Conservation (phyloP, 2,888 invertebrate species). For the Embidobia sp. region DNA sequence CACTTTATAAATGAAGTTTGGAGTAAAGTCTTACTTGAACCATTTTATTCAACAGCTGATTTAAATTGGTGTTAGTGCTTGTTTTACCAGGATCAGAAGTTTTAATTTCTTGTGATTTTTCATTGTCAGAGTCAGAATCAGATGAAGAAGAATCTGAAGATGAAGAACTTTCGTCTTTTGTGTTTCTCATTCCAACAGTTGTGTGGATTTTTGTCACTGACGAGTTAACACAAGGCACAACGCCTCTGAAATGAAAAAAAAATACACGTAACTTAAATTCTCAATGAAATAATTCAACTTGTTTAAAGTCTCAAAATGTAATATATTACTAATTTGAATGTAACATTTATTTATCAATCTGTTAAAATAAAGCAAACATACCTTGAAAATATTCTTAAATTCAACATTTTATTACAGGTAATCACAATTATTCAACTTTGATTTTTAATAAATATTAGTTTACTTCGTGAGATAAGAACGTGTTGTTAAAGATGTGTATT, state of each 20-base stretch:
- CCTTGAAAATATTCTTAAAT: slow-evolving; percentile 27
- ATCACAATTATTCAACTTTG: not conserved
- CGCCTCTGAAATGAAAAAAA: no score
- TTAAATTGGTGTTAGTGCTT: not conserved
- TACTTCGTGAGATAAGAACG: not conserved
- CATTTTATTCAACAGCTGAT: slow-evolving; percentile 57
- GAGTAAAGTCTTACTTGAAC: slow-evolving; percentile 52
- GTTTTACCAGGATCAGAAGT: not conserved
- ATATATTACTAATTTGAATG: not conserved
- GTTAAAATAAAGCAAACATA: no score
- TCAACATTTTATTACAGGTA: slow-evolving; percentile 11
- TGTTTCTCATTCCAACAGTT: not conserved
- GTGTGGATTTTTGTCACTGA: no score
- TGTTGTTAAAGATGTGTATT: no score
- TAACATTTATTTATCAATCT: no score
- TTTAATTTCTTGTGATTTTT: slow-evolving; percentile 36
- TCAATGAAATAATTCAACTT: no score
- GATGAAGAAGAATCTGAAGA: slow-evolving; percentile 36
- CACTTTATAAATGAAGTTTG: no score
- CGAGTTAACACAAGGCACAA: no score
- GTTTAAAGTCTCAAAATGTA: no score
- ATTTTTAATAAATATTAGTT: slow-evolving; percentile 1
- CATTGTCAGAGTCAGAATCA: slow-evolving; percentile 64
- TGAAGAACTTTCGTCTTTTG: slow-evolving; percentile 16
- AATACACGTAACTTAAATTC: no score